A percentile compares a stretch with the other conserved stretches of the same genome.
phyloP scores from a whole-genome alignment of 2,113 vertebrate species.

The Eulemur rufifrons region DNA sequence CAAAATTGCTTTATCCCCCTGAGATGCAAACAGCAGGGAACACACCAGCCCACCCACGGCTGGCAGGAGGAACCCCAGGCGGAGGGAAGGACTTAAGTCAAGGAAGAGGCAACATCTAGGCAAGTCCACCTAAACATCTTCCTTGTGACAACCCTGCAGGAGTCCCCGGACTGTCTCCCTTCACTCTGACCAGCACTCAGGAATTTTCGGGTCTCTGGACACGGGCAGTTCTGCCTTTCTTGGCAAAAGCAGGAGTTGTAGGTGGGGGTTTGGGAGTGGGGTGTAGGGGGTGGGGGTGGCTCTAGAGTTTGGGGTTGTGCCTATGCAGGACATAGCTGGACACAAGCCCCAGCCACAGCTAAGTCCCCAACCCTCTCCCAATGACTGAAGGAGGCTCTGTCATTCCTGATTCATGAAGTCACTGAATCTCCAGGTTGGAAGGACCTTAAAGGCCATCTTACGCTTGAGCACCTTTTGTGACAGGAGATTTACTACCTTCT shows the following conservation, averaged over 20 bases:
- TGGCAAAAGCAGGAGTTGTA: not conserved
- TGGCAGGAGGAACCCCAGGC: not conserved
- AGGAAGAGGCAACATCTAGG: not conserved
- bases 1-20: conserved; percentile 43
- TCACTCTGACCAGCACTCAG: not conserved
- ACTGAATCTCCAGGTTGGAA: conserved; percentile 6
- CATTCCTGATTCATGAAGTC: conserved; percentile 60
- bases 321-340: not conserved
- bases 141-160: not conserved
- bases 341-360: not conserved
- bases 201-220: not conserved
- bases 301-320: not conserved
- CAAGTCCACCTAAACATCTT: not conserved
- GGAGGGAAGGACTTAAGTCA: not conserved
- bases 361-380: not conserved
- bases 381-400: not conserved
- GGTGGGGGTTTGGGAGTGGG: too few relatives aligned
- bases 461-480: conserved; percentile 27
- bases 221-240: not conserved
- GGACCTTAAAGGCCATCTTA: conserved; percentile 61
- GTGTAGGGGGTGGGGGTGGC: too few relatives aligned
- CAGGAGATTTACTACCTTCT: conserved; percentile 20
- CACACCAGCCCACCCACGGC: not conserved
- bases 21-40: not conserved
- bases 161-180: not conserved